Base-by-base conservation (phyloP, 92 coral and sea anemone species). In the Heliopora coerulea region DNA sequence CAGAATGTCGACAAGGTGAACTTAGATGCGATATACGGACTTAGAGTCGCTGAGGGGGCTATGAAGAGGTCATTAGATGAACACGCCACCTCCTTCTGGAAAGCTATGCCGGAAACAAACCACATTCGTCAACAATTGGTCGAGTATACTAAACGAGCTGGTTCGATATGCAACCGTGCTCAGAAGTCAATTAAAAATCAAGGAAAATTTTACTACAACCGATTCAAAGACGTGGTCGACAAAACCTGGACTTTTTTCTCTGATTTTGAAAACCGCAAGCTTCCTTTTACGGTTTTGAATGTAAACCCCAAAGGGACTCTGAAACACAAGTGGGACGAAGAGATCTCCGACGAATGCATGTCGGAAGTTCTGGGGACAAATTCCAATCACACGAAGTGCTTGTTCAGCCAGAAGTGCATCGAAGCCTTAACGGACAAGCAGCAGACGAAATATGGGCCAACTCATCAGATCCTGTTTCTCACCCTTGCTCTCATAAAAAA, bases 381-480 rank as follows among this genome's bases (percentile, higher is more conserved):
- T 41, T 24, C 27, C 0, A 50, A 33, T 34, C 77, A 70, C 20
- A 70, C 61, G 18, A 15, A 70, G 33, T 70, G 77, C 23, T 19
- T 35, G 3, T 70, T 70, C 8, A 52, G 46, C 27, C 18, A 34
- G 14, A 12, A 11, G 31, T 70, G 77, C 17, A 20, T 54, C 17
- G 21, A 18, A 1, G 77, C 63, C 58, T 31, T 70, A 18, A 70
- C 49, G 13, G 77, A 70, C 54, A 57, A 8, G 10, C 25, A 0
- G 20, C 48, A 30, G 31, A 48, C 15, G 17, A 52, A 42, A 7
- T 70, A 70, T 34, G 77, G 77, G 21, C 63, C 49, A 11, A 70
- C 77, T 10, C 77, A 70, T 54, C 77, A 70, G 12, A 70, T 70
- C 10, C 24, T 70, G 57, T 70, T 70, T 49, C 44, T 70, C 2